Base-by-base conservation (phyloP, 1,140 invertebrate genomes). In the Leguminivora glycinivorella region DNA sequence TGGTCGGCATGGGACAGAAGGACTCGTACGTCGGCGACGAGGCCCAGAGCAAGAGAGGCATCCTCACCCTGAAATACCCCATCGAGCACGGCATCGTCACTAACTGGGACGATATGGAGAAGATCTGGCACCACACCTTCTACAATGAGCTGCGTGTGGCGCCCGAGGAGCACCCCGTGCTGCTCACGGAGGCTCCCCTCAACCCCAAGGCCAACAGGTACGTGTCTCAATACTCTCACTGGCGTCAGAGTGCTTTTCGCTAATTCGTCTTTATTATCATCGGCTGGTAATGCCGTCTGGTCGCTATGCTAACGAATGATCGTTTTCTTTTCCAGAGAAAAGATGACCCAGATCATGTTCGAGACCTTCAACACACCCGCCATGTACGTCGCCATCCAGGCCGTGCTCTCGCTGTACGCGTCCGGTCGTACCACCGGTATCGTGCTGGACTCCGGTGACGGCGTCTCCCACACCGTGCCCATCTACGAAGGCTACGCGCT, bases 21-120 rank as follows among this genome's bases (percentile, higher is more conserved):
- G 98, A 99, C 93, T 97, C 96, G 60, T 99, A 99, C 91, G 98
- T 99, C 69, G 98, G 98, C 80, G 97, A 98, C 93, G 97, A 98
- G 92, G 98, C 98, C 79, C 96, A 98, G 92, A 96, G 95, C 93
- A 98, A 98, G 93, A 94, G 96, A 94, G 96, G 96, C 93, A 98
- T 98, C 93, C 95, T 98, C 78, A 98, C 97, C 72, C 93, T 99
- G 88, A 98, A 98, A 92, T 99, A 99, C 93, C 98, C 98, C 82
- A 98, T 99, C 93, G 97, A 98, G 91, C 97, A 98, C 93, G 97
- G 97, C 82, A 98, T 98, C 92, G 96, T 98, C 86, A 98, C 97
- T 90, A 98, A 98, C 95, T 98, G 97, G 97, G 97, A 98, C 84
- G 97, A 98, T 91, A 98, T 99, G 98, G 97, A 98, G 93, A 94